Evolutionary conservation across 2,888 invertebrate species (phyloP).

Genomic region (Ganaspis brasiliensis): DNA sequence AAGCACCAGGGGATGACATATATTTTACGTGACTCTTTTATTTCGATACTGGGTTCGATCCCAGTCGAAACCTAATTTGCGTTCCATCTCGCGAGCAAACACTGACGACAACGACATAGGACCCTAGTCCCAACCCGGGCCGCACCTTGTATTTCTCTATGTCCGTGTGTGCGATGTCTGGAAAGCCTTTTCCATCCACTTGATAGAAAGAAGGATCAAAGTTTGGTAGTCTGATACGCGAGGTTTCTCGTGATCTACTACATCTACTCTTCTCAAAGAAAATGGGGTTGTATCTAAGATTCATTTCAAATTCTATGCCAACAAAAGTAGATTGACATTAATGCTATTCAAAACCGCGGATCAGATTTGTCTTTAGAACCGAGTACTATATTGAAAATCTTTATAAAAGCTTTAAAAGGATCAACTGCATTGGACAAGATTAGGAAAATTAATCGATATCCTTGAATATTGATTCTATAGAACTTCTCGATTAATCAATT

Average conservation of each 20-base stretch:
- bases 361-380: constrained; percentile 28
- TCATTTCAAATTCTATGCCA: constrained; percentile 23
- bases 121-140: constrained; percentile 31
- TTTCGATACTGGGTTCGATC: constrained; percentile 78
- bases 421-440: constrained; percentile 32
- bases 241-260: constrained; percentile 37
- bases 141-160: constrained; percentile 47
- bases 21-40: constrained; percentile 77
- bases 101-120: constrained; percentile 59
- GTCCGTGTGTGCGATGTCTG: constrained; percentile 23
- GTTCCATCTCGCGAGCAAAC: constrained; percentile 78
- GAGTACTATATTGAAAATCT: not conserved
- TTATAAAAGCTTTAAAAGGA: constrained; percentile 19
- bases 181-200: constrained; percentile 56
- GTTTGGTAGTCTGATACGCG: constrained; percentile 33
- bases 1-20: constrained; percentile 58
- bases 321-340: constrained; percentile 28
- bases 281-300: constrained; percentile 26
- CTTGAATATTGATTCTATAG: constrained; percentile 17
- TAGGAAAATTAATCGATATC: constrained; percentile 31
- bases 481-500: constrained; percentile 16
- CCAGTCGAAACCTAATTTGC: constrained; percentile 79
- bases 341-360: constrained; percentile 18
- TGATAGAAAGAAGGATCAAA: constrained; percentile 58
- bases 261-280: constrained; percentile 34